Base-by-base conservation (phyloP, 2,888 invertebrate genomes). In the Rhagonycha lutea region DNA sequence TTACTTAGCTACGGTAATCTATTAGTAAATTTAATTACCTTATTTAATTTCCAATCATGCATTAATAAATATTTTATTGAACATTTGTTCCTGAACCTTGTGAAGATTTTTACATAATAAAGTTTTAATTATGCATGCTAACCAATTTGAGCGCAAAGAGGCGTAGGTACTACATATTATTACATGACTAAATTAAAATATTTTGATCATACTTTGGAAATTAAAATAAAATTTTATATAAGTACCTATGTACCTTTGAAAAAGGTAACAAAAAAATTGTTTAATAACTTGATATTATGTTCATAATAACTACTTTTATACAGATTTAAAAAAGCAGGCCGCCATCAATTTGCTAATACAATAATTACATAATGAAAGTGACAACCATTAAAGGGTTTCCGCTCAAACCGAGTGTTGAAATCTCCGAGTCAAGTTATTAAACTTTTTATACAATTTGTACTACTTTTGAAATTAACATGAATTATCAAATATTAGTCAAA, bases 31-130 rank as follows among this genome's bases (percentile, higher is more conserved):
- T 65, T 65, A 65, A 65, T 65, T 65, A 65, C 5, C 4, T 65
- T 61, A 61, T 24, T 24, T 24, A 65, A 65, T n/a, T 24, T 24
- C 8, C 9, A 14, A 65, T 65, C 24, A 26, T 65, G 23, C 12
- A 65, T 65, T 65, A 65, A 18, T 47, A 69, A 63, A 32, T 68
- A 63, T 60, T 61, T 69, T 23, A 32, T 69, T 26, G 24, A 70
- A 74, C 74, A 74, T 60, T 70, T 74, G 74, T 24, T 70, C 32
- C 63, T 32, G 61, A 70, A 26, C 74, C 70, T 65, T 70, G 24
- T 70, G 61, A 29, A 32, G 70, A 68, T 14, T 29, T 61, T 74
- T 74, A 74, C 70, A 70, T 74, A 74, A 70, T 68, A 14, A 61
- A 61, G 26, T 70, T 68, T 70, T 74, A 60, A 62, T 65, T 24